Conservation (phyloP, 2,888 invertebrate species). For the Ennomos quercinarius region DNA sequence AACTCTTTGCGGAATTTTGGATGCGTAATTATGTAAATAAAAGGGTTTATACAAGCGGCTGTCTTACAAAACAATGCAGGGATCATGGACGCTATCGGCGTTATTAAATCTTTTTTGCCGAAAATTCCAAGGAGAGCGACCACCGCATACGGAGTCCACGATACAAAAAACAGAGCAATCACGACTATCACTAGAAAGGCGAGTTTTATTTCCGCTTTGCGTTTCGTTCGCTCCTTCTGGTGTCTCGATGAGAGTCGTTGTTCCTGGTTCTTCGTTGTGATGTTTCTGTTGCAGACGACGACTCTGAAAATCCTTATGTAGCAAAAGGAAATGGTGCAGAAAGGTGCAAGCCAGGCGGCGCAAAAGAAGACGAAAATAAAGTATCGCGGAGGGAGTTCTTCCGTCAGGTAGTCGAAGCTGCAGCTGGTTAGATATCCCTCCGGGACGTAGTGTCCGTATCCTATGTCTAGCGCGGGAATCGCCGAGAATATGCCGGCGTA, state of each 20-base stretch:
- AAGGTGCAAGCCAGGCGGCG: conserved; percentile 91
- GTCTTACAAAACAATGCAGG: conserved; percentile 93
- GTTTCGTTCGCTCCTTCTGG: conserved; percentile 86
- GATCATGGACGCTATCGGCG: conserved; percentile 90
- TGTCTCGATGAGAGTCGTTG: conserved; percentile 83
- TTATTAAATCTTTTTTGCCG: conserved; percentile 86
- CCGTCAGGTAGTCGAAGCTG: conserved; percentile 93
- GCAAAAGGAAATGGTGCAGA: conserved; percentile 89
- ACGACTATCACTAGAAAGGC: conserved; percentile 89
- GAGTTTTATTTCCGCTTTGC: conserved; percentile 89
- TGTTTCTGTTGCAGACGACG: conserved; percentile 83
- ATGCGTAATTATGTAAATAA: conserved; percentile 92
- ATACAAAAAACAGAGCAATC: conserved; percentile 90
- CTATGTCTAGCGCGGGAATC: conserved; percentile 89
- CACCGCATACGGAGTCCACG: conserved; percentile 94
- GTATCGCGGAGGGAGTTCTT: conserved; percentile 84
- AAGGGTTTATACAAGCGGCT: conserved; percentile 93
- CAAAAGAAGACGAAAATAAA: conserved; percentile 92
- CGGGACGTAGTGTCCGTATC: conserved; percentile 91
- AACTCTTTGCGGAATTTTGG: conserved; percentile 90
- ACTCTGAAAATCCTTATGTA: conserved; percentile 89
- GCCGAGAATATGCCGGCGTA: conserved; percentile 89
- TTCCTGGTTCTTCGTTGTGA: conserved; percentile 75
- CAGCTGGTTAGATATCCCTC: conserved; percentile 94
- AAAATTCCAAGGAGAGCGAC: conserved; percentile 91